phyloP scores from a whole-genome alignment of 2,888 invertebrate genomes.

The Epinotia bilunana region DNA sequence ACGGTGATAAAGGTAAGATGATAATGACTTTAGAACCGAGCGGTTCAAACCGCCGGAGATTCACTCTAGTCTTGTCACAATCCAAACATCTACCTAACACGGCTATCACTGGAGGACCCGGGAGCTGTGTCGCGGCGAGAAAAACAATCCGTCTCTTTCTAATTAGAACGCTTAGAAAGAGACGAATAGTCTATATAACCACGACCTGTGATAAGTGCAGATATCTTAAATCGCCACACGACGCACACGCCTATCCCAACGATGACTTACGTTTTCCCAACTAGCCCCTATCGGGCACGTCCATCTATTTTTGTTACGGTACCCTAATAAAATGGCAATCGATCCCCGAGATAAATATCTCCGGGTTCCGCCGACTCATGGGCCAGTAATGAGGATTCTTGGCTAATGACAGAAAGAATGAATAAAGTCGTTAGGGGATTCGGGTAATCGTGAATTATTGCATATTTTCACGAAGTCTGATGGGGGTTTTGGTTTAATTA shows the following conservation, averaged over 20 bases:
- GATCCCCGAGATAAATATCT: conserved; percentile 40
- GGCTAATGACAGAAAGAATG: conserved; percentile 44
- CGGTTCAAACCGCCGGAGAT: no score
- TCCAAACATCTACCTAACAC: no score
- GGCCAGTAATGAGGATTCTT: conserved; percentile 39
- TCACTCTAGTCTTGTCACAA: no score
- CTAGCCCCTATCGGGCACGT: conserved; percentile 37
- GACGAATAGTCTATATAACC: no score
- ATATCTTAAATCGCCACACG: no score
- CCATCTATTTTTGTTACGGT: conserved; percentile 44
- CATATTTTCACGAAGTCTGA: conserved; percentile 32
- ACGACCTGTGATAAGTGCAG: no score
- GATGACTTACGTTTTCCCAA: conserved; percentile 39
- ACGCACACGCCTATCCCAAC: background rate
- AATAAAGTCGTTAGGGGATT: conserved; percentile 43
- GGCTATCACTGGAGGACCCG: no score
- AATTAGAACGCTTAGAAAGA: no score
- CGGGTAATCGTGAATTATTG: conserved; percentile 36
- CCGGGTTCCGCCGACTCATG: conserved; percentile 37
- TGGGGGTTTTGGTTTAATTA: conserved; percentile 19
- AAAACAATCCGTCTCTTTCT: no score
- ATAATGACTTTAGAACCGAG: no score
- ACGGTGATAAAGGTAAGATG: no score
- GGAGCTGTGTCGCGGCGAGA: no score
- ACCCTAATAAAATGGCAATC: conserved; percentile 44